Base-by-base conservation (phyloP, 2,888 invertebrate genomes). In the Dexiosoma caninum region DNA sequence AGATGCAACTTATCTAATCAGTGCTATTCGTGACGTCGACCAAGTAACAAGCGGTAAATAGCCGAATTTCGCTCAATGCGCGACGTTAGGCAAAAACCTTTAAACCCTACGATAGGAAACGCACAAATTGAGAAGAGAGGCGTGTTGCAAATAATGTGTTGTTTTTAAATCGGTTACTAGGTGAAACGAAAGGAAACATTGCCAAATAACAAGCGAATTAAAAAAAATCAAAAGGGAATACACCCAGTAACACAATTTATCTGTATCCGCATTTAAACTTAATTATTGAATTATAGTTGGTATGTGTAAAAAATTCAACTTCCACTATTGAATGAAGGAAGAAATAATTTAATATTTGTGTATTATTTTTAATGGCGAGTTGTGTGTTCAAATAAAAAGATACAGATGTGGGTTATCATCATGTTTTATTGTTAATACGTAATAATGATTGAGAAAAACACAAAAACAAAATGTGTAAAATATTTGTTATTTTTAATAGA, bases 161-260 rank as follows among this genome's bases (percentile, higher is more conserved):
- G 82, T 66, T 66, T 62, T 82, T 81, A 87, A 87, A 85, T 87
- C 87, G 87, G 87, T 88, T 87, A 87, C 87, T 87, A 85, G 87
- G 87, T 87, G 85, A 88, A 87, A 87, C 85, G 77, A 82, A 82
- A 81, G 81, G 77, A 81, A 81, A 81, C 69, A 76, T 77, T 77
- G 72, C 72, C 78, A 75, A 81, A 75, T 66, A 66, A 69, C 55
- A 57, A 71, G 55, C 57, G 51, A 51, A 75, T 30, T 12, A 7
- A 51, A 62, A 60, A 53, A 35, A 72, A 37, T 57, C 46, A 49
- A 30, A n/a, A 60, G 57, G 72, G 81, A 81, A 81, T 72, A 81
- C 81, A 81, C 81, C 81, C 81, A 81, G 81, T 81, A 81, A 81
- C 81, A 81, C 77, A 81, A 64, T 64, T 81, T 71, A 53, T 69